Evolutionary conservation across 2,113 vertebrate genomes (phyloP).

Genomic region (Pelecanus crispus): DNA sequence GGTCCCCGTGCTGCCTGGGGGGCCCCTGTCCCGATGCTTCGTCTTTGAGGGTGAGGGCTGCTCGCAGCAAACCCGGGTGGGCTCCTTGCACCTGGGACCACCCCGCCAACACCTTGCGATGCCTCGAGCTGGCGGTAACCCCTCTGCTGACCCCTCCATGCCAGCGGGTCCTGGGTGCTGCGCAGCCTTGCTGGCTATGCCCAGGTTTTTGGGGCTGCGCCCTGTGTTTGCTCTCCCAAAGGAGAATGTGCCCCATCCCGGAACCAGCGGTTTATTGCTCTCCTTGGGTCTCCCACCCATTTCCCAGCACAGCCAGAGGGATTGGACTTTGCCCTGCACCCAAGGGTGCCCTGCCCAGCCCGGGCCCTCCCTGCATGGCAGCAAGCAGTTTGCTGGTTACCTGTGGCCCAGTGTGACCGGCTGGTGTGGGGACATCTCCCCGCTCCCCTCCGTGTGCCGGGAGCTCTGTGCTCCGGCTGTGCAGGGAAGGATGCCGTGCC

Average conservation of each 20-base stretch:
- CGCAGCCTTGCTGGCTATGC: accelerated
- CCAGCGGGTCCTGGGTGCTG: not conserved
- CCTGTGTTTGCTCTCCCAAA: not conserved
- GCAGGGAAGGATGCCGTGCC: not conserved
- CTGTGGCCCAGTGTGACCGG: accelerated
- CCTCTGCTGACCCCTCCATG: not conserved
- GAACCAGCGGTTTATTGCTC: accelerated
- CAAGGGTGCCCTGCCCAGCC: not conserved
- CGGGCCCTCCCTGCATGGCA: accelerated
- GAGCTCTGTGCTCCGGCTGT: not conserved
- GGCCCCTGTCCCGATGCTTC: not conserved
- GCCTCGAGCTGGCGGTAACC: accelerated
- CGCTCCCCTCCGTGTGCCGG: accelerated
- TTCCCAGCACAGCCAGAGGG: accelerated
- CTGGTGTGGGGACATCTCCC: accelerated
- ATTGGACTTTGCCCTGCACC: not conserved
- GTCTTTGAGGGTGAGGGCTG: not conserved
- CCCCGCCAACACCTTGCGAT: accelerated
- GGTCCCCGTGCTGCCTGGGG: not conserved
- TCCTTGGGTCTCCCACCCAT: accelerated
- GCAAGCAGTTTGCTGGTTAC: no score
- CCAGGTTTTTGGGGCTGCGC: accelerated
- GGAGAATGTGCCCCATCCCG: accelerated
- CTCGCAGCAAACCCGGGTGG: accelerated
- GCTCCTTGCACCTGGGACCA: not conserved